These are phyloP conservation scores for Metridium senile DNA, from an alignment of 92 coral and sea anemone species.

Conservation along the genomic window DNA sequence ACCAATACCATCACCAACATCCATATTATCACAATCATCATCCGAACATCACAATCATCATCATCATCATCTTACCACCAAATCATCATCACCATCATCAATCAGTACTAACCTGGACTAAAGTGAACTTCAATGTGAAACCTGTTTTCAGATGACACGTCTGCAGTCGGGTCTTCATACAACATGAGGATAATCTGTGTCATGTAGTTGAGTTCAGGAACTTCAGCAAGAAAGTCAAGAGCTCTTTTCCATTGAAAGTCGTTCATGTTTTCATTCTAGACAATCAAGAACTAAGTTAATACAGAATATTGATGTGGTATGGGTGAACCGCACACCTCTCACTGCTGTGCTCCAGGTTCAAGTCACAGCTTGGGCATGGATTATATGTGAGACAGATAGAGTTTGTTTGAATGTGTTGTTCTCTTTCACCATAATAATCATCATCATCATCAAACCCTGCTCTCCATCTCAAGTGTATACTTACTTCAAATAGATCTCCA, in stretches of 20 bases:
- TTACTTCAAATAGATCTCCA: slow-evolving; percentile 89
- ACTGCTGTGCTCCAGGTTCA: too few species aligned
- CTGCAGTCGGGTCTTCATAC: slow-evolving; percentile 96
- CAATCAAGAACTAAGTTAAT: too few species aligned
- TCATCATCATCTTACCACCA: neutral
- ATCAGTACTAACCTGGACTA: slow-evolving; percentile 64
- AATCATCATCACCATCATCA: neutral
- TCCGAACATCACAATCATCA: neutral
- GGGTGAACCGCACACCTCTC: too few species aligned
- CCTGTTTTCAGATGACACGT: slow-evolving; percentile 69
- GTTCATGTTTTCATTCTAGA: slow-evolving; percentile 46
- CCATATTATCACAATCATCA: neutral
- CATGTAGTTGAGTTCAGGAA: slow-evolving; percentile 96
- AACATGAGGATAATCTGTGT: slow-evolving; percentile 93
- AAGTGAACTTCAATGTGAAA: slow-evolving; percentile 93
- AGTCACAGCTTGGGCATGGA: too few species aligned
- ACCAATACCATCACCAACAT: neutral
- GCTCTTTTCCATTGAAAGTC: slow-evolving; percentile 94
- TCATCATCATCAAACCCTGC: too few species aligned
- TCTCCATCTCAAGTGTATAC: neutral
- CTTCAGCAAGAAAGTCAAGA: slow-evolving; percentile 69
- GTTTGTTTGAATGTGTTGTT: too few species aligned
- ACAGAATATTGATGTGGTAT: too few species aligned
- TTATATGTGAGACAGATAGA: too few species aligned
- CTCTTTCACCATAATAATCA: too few species aligned